phyloP scores from a whole-genome alignment of 2,888 invertebrate genomes.

The Dicyrtoma fusca region DNA sequence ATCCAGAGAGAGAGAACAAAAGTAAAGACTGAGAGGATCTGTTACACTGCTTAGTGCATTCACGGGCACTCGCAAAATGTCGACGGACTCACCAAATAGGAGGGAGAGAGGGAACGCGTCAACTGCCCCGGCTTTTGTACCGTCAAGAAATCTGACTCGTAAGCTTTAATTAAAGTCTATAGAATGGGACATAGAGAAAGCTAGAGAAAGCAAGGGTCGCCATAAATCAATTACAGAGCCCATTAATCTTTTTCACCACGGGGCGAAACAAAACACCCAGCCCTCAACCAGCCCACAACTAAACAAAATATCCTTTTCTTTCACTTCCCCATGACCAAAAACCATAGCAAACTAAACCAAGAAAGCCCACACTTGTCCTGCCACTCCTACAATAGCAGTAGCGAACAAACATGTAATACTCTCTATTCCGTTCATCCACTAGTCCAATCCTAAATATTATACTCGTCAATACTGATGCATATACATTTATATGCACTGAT shows the following conservation, averaged over 20 bases:
- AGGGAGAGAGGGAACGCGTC: slow-evolving; percentile 4
- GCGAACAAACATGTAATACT: too few species aligned
- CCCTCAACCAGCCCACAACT: slow-evolving; percentile 1
- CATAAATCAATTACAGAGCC: slow-evolving; percentile 55
- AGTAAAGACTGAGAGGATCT: slow-evolving; percentile 14
- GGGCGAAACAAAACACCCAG: slow-evolving; percentile 47
- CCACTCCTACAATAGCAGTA: not conserved
- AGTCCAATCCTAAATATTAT: too few species aligned
- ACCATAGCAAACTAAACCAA: not conserved
- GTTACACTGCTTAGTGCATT: too few species aligned
- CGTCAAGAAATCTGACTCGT: slow-evolving; percentile 49
- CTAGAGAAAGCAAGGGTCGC: slow-evolving; percentile 43
- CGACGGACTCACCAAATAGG: not conserved
- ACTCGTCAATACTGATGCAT: too few species aligned
- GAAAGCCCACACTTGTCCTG: slow-evolving; percentile 1
- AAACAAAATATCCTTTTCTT: slow-evolving; percentile 45
- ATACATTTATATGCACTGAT: too few species aligned
- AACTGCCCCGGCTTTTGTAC: slow-evolving; percentile 39
- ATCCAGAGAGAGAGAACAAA: not conserved
- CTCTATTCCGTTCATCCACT: too few species aligned
- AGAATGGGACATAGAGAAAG: slow-evolving; percentile 38
- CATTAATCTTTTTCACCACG: slow-evolving; percentile 53
- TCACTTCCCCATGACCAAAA: slow-evolving; percentile 22
- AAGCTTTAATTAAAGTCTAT: slow-evolving; percentile 48
- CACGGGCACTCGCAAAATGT: too few species aligned